A percentile compares a stretch with the other conserved stretches of the same genome.
These are phyloP conservation scores for Aphis craccivora DNA, from an alignment of 1,140 invertebrate genomes.

Conservation along the genomic window DNA sequence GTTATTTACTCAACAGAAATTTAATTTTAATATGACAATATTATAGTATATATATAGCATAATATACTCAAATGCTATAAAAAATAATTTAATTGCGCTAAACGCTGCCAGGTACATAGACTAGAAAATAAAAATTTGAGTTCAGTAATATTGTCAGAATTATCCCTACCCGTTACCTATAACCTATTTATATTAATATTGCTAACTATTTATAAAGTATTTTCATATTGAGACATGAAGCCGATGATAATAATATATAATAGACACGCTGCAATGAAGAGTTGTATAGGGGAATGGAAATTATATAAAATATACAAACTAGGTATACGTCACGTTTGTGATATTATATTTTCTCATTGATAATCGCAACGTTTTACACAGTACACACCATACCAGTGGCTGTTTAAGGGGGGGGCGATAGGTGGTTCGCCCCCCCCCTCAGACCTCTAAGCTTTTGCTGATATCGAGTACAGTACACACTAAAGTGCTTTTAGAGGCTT, in stretches of 20 bases:
- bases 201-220: neutral
- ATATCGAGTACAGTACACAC: too few species aligned
- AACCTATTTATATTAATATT: neutral
- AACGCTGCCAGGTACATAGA: neutral
- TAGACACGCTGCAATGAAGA: neutral
- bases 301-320: too few species aligned
- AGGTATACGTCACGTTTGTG: neutral
- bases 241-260: neutral
- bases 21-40: neutral
- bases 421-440: too few species aligned
- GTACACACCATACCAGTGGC: too few species aligned
- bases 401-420: too few species aligned
- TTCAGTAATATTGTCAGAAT: neutral
- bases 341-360: neutral
- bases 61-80: neutral
- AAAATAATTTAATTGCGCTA: neutral
- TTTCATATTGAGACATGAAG: neutral
- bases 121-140: neutral
- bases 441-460: too few species aligned
- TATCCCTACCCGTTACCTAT: neutral
- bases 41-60: neutral
- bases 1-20: too few species aligned
- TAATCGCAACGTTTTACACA: too few species aligned
- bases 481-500: too few species aligned
- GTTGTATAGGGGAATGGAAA: too few species aligned